Evolutionary conservation across 2,797 vertebrate genomes (phyloP).

Genomic region (Mycteria americana): DNA sequence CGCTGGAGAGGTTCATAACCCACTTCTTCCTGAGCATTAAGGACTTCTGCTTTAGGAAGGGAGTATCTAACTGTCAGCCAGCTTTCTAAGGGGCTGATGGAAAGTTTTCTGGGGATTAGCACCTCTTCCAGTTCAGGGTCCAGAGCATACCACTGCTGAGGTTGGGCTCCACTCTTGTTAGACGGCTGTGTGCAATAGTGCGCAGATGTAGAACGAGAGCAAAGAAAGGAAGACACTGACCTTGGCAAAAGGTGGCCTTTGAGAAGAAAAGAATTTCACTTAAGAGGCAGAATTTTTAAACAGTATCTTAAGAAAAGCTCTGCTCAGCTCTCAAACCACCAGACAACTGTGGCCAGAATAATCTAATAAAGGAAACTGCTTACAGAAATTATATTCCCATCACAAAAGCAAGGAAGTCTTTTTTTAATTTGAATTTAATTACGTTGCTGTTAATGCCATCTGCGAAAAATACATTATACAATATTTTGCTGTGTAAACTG

Average conservation of each 20-base stretch:
- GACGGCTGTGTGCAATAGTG: constrained; percentile 75
- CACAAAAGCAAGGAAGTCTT: background rate
- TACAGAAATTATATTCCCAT: accelerated
- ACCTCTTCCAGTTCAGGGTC: constrained; percentile 88
- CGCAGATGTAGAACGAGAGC: background rate
- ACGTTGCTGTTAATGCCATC: accelerated
- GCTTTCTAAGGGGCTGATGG: constrained; percentile 91
- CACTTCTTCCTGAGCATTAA: background rate
- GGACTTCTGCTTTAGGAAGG: constrained; percentile 74
- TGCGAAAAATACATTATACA: background rate
- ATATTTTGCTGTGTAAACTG: background rate
- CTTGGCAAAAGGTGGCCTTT: constrained; percentile 45
- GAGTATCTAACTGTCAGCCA: constrained; percentile 87
- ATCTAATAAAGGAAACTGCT: background rate
- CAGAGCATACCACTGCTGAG: constrained; percentile 74
- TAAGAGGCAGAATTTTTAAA: background rate
- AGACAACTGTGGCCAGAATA: background rate
- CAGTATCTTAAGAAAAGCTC: background rate
- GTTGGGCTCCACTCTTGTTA: constrained; percentile 66
- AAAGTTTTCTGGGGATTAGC: constrained; percentile 89
- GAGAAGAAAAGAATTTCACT: background rate
- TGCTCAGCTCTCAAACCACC: background rate
- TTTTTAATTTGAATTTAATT: background rate
- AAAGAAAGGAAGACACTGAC: background rate
- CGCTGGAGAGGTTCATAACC: background rate